Evolutionary conservation across 2,888 invertebrate species (phyloP).

Genomic region (Lycia hirtaria): DNA sequence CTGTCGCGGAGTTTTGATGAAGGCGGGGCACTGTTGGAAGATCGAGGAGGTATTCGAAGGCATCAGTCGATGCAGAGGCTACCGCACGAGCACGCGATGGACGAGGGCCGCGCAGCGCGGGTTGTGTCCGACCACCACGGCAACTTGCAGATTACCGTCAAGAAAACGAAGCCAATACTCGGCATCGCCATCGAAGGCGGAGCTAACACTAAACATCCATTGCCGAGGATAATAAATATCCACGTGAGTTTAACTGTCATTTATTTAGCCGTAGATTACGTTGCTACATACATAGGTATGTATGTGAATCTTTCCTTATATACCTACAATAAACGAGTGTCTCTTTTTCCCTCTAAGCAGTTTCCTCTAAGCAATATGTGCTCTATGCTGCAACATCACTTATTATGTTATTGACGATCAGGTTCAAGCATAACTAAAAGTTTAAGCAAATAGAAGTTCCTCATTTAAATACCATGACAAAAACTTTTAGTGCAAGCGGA

Average conservation of each 20-base stretch:
- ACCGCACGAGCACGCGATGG: conserved; percentile 83
- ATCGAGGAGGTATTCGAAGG: conserved; percentile 88
- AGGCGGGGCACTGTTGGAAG: conserved; percentile 89
- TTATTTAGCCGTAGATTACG: too few species aligned
- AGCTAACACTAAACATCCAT: conserved; percentile 96
- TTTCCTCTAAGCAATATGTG: too few species aligned
- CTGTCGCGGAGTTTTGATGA: conserved; percentile 94
- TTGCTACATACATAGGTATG: too few species aligned
- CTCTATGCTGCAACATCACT: too few species aligned
- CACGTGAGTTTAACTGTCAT: conserved; percentile 88
- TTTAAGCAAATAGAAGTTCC: not conserved
- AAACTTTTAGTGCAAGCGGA: not conserved
- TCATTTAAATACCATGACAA: not conserved
- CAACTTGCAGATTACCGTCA: conserved; percentile 94
- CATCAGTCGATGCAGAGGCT: conserved; percentile 92
- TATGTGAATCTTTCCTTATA: too few species aligned
- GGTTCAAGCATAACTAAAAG: too few species aligned
- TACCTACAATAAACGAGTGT: too few species aligned
- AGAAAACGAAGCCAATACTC: conserved; percentile 96
- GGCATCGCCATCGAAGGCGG: conserved; percentile 99
- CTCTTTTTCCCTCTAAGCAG: too few species aligned
- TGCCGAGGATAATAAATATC: conserved; percentile 98
- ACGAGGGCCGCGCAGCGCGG: conserved; percentile 84
- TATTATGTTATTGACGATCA: too few species aligned
- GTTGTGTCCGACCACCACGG: conserved; percentile 95